These are phyloP conservation scores for Phyllopteryx taeniolatus DNA, from an alignment of 2,113 vertebrate species.

Conservation along the genomic window DNA sequence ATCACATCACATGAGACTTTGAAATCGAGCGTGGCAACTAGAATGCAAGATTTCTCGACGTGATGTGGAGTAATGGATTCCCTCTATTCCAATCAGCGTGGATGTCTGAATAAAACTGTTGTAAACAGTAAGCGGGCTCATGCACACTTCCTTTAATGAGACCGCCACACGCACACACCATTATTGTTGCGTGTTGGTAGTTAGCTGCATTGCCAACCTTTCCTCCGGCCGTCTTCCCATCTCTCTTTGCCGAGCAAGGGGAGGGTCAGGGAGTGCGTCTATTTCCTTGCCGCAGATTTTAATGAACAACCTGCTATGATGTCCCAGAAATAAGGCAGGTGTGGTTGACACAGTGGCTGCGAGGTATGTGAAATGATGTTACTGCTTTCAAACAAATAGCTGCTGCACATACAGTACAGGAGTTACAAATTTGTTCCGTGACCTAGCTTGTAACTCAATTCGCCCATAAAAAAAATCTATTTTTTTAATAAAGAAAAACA, in stretches of 20 bases:
- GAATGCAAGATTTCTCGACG: constrained; percentile 11
- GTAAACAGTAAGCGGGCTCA: constrained; percentile 46
- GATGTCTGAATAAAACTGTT: constrained; percentile 51
- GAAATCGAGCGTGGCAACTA: background rate
- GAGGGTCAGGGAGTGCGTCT: too few species aligned
- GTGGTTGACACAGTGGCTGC: too few species aligned
- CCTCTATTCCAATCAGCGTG: constrained; percentile 51
- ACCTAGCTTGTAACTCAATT: too few species aligned
- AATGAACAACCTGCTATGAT: too few species aligned
- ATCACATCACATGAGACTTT: constrained; percentile 3
- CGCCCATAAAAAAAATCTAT: too few species aligned
- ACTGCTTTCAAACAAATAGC: too few species aligned
- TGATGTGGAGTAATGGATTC: constrained; percentile 55
- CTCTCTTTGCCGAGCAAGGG: background rate
- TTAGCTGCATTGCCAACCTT: constrained; percentile 13
- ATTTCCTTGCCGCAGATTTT: background rate
- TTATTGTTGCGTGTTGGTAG: constrained; percentile 35
- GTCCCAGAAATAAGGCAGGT: too few species aligned
- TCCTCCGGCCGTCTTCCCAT: background rate
- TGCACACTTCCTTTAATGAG: constrained; percentile 48
- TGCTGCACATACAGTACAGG: too few species aligned
- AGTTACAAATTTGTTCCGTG: too few species aligned
- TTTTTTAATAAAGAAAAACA: too few species aligned
- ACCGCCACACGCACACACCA: constrained; percentile 11
- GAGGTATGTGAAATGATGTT: too few species aligned